Percentiles rank a stretch among this genome's conserved stretches.
phyloP scores from a whole-genome alignment of 2,797 vertebrate genomes.

The Microtus californicus region DNA sequence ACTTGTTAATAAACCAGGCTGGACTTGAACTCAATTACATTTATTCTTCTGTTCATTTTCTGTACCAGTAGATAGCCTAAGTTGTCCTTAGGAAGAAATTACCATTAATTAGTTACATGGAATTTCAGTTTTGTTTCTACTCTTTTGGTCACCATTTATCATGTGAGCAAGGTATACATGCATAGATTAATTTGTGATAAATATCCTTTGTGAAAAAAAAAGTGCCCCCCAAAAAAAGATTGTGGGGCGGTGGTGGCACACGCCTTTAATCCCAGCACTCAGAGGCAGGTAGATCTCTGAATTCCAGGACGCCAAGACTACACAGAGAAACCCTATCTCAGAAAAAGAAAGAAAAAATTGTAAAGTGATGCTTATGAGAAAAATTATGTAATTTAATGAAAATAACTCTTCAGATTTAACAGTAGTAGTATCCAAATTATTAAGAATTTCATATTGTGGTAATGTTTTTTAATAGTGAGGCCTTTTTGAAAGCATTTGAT shows the following conservation, averaged over 20 bases:
- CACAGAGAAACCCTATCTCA: too few species aligned
- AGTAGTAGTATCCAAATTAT: slow-evolving; percentile 6
- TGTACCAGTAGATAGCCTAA: neutral
- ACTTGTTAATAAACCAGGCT: neutral
- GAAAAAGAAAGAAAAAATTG: neutral
- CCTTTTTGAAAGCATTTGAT: slow-evolving; percentile 9
- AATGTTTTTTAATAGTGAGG: slow-evolving; percentile 31
- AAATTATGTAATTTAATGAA: slow-evolving; percentile 45
- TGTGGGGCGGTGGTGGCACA: too few species aligned
- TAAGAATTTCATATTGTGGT: slow-evolving; percentile 24
- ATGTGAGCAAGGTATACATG: neutral
- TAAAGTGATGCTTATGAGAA: slow-evolving; percentile 13
- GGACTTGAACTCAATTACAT: neutral
- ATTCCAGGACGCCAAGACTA: too few species aligned
- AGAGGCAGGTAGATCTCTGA: too few species aligned
- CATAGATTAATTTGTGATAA: neutral
- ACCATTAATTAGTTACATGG: neutral
- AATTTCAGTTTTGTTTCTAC: slow-evolving; percentile 28
- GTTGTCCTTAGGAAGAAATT: slow-evolving; percentile 23
- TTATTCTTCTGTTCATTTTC: slow-evolving; percentile 49
- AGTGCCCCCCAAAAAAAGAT: too few species aligned
- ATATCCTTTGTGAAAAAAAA: slow-evolving; percentile 40
- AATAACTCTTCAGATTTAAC: slow-evolving; percentile 55
- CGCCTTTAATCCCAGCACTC: too few species aligned
- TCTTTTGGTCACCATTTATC: slow-evolving; percentile 1